phyloP scores from a whole-genome alignment of 2,113 vertebrate genomes.

The Neogobius melanostomus region DNA sequence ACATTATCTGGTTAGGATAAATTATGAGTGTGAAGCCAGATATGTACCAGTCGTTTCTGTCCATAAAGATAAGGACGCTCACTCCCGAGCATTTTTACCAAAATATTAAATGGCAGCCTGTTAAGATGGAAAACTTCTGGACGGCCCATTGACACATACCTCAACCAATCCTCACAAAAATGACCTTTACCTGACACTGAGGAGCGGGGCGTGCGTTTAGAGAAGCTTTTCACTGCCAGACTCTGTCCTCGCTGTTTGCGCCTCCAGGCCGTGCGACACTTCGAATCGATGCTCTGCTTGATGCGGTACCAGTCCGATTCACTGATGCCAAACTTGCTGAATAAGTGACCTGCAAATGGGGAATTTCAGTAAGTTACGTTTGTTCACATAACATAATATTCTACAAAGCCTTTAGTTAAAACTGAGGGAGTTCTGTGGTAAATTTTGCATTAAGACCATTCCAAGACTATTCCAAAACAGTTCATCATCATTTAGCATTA shows the following conservation, averaged over 20 bases:
- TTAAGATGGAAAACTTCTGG: background rate
- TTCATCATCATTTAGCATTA: too few relatives aligned
- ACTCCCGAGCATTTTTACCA: conserved; percentile 9
- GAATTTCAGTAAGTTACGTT: background rate
- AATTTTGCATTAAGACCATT: too few relatives aligned
- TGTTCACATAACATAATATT: too few relatives aligned
- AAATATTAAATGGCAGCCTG: background rate
- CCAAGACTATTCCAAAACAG: too few relatives aligned
- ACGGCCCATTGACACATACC: background rate
- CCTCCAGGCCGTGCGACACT: conserved; percentile 97
- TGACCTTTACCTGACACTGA: conserved; percentile 63
- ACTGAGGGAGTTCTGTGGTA: too few relatives aligned
- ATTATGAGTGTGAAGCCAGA: conserved; percentile 4
- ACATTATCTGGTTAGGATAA: conserved; percentile 23
- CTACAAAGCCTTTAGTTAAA: too few relatives aligned
- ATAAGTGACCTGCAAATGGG: conserved; percentile 85
- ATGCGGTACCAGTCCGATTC: conserved; percentile 99
- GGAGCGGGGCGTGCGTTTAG: conserved; percentile 84
- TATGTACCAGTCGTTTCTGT: background rate
- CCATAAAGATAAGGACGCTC: conserved; percentile 11
- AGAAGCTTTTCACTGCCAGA: conserved; percentile 97
- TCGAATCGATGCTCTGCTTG: conserved; percentile 99
- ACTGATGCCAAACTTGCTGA: conserved; percentile 92
- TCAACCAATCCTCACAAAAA: background rate
- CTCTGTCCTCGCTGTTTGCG: conserved; percentile 96